Base-by-base conservation (phyloP, 2,888 invertebrate species). In the Mesorhabditis spiculigera region DNA sequence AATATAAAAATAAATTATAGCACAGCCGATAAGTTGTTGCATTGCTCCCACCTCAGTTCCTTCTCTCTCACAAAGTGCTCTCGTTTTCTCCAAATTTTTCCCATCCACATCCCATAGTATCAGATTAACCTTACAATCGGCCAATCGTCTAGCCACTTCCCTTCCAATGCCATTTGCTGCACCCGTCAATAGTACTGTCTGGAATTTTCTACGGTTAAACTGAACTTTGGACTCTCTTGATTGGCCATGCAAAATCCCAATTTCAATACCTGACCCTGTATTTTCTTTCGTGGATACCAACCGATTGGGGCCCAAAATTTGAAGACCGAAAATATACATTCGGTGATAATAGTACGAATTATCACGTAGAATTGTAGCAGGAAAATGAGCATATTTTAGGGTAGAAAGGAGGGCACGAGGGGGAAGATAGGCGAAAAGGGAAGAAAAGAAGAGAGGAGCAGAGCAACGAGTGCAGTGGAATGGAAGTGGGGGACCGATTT, bases 241-340 rank as follows among this genome's bases (percentile, higher is more conserved):
- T 50, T 50, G 58, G n/a, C n/a, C n/a, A 13, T 50, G 8, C 8
- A 50, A 10, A 50, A 50, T 50, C n/a, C 8, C 58, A 50, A 50
- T 50, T 50, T 13, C 58, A 50, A 50, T 50, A 50, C 58, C 58
- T 50, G 58, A 50, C 58, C 58, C 58, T 50, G 58, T 50, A 50
- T 50, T n/a, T n/a, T 50, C n/a, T 50, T 50, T 50, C 58, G 8
- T 50, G 58, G 58, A n/a, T 50, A 50, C 58, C 58, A 50, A n/a
- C 58, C 58, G 58, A 50, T 50, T 50, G 58, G 58, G n/a, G n/a
- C n/a, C 10, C 8, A 50, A 50, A 50, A 50, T 3, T 50, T 50
- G 10, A 50, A n/a, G n/a, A 10, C n/a, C 58, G 58, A 50, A 50
- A 50, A 13, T 10, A 50, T 10, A 50, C 58, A 50, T 50, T 50